Base-by-base conservation (phyloP, 1,140 invertebrate genomes). In the Protaetia brevitarsis region DNA sequence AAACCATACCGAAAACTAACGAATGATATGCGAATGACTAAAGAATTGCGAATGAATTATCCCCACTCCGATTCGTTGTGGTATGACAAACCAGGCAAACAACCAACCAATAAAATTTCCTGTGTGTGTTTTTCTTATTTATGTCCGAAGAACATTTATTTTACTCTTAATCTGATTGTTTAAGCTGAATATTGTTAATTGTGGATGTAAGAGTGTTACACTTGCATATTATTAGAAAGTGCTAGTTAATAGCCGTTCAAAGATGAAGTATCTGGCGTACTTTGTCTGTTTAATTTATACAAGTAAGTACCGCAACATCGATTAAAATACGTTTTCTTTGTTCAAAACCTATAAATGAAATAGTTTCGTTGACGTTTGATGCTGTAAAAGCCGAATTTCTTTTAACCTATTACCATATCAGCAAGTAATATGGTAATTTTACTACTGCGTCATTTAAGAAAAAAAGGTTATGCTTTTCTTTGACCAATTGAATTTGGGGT, bases 291-390 rank as follows among this genome's bases (percentile, higher is more conserved):
- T 51, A 5, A 23, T 19, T 3, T 51, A 7, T 10, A 19, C 41
- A 51, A 19, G 41, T 51, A 51, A 51, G 41, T 51, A 51, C 37
- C 10, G 10, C 6, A 51, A 26, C 41, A 51, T 51, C 41, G 41
- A 51, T 51, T 51, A 1, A 19, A 26, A 23, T 23, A 23, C 11
- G 6, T 51, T 51, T 51, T 51, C 41, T 51, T 51, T 51, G 41
- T 51, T 51, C 19, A 23, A 51, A 51, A 23, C 11, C 41, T 8
- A 51, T 51, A 51, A 19, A 23, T 41, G 7, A 11, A 41, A 41
- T 5, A 16, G 19, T 41, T 23, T 51, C 19, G 0, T 21, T 23
- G 41, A 51, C 41, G 41, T 51, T 10, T 23, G 26, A 3, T 51
- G 41, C 26, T 23, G 26, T 51, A 23, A 1, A 6, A 51, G 26